Conservation (phyloP, 1,140 invertebrate species). For the Drosophila miranda region DNA sequence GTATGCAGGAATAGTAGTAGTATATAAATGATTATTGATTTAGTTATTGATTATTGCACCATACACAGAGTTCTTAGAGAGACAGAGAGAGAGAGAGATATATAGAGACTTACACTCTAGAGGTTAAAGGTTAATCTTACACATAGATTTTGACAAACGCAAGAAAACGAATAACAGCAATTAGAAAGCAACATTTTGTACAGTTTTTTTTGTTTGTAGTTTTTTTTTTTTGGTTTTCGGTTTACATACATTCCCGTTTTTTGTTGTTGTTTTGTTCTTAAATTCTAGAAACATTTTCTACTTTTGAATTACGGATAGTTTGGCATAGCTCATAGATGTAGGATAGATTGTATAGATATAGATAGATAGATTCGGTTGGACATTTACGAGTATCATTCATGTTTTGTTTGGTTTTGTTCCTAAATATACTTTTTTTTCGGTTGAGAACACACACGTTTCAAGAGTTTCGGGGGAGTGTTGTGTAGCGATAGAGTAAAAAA, state of each 20-base stretch:
- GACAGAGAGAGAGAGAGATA: conserved; percentile 17
- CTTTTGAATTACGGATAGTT: conserved; percentile 39
- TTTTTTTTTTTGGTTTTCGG: conserved; percentile 11
- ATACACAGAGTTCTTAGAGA: conserved; percentile 39
- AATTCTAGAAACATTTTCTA: conserved; percentile 62
- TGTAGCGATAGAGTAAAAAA: conserved; percentile 6
- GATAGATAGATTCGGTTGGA: too few species aligned
- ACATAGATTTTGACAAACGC: conserved; percentile 44
- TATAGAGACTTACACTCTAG: conserved; percentile 17
- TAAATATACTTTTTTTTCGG: conserved; percentile 12
- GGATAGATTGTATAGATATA: not conserved
- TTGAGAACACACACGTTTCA: conserved; percentile 73
- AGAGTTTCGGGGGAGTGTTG: conserved; percentile 1
- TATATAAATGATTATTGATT: conserved; percentile 22
- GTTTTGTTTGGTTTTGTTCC: conserved; percentile 26
- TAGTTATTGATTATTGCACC: conserved; percentile 46
- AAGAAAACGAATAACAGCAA: conserved; percentile 37
- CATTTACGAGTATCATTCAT: conserved; percentile 13
- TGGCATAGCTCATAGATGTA: conserved; percentile 50
- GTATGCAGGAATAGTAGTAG: conserved; percentile 45
- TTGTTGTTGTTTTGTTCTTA: conserved; percentile 33
- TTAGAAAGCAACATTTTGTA: conserved; percentile 59
- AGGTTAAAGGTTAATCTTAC: conserved; percentile 19
- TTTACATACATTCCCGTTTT: conserved; percentile 1
- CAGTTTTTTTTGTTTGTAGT: conserved; percentile 48